phyloP scores from a whole-genome alignment of 1,140 invertebrate genomes.

The Paraescarpia echinospica region DNA sequence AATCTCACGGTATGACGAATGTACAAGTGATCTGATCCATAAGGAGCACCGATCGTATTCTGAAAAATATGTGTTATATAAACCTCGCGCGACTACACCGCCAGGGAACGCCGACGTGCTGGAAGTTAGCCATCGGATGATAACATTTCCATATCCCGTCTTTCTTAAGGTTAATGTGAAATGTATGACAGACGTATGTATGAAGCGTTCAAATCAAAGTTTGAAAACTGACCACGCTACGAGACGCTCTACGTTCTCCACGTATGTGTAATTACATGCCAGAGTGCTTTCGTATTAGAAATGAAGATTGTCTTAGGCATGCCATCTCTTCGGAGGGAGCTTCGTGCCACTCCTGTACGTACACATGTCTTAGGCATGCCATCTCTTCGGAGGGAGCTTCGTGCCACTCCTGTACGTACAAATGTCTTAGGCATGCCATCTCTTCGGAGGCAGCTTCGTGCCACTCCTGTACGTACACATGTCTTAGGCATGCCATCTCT shows the following conservation, averaged over 20 bases:
- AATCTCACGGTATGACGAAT: neutral
- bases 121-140: neutral
- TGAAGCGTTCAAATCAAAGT: neutral
- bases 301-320: neutral
- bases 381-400: too few species aligned
- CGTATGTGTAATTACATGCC: too few species aligned
- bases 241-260: neutral
- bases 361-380: too few species aligned
- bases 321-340: too few species aligned
- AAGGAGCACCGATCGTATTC: neutral
- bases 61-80: neutral
- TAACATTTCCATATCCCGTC: neutral
- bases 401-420: too few species aligned
- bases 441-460: too few species aligned
- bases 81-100: neutral
- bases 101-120: neutral
- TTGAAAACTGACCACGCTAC: neutral
- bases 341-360: too few species aligned
- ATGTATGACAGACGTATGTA: neutral
- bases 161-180: neutral
- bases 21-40: neutral
- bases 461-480: too few species aligned
- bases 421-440: too few species aligned
- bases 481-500: too few species aligned
- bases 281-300: too few species aligned